Evolutionary conservation across 2,888 invertebrate species (phyloP), one percentile per base, ranked within the genome.

Genomic region (Torymus texanus): DNA sequence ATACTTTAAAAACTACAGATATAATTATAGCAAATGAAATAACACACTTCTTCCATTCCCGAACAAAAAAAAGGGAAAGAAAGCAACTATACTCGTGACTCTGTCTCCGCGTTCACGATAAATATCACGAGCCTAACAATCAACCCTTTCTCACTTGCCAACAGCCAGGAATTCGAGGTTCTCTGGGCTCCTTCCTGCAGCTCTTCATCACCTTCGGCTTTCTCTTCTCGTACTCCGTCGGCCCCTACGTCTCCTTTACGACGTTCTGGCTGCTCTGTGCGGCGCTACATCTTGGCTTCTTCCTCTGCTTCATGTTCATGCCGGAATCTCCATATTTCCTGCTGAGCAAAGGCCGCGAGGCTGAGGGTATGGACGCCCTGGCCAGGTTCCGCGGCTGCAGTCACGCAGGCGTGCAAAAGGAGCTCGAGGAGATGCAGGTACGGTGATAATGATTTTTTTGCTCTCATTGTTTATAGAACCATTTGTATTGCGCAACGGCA

Each of bases 301-400:
- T 93, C 16, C 86, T 92, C 0, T 86, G 92, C 0, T 93, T 95
- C 89, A 92, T 94, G 85, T 93, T 94, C 82, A 94, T 96, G 92
- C 96, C 97, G 0, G 97, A 97, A 87, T 94, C 95, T 0, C 97
- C 97, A 0, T 93, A 94, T 80, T 95, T 93, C 85, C 91, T 93
- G 56, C 90, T 95, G 0, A 90, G 91, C 50, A 92, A 93, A 89
- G 92, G 93, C 61, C 90, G 92, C 75, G 89, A 89, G 0, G 91
- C 92, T 0, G 93, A 94, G 0, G 97, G 97, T 0, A 90, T 93
- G 0, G 88, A 91, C 0, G 91, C 95, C 5, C 89, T 97, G 81
- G 91, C 92, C 53, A 94, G 92, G 83, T 91, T 97, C 18, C 92
- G 97, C 1, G 93, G 94, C 0, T 92, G 92, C 80, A 92, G 93